phyloP scores from a whole-genome alignment of 2,888 invertebrate species.

The Lepidocyrtoides sp. region DNA sequence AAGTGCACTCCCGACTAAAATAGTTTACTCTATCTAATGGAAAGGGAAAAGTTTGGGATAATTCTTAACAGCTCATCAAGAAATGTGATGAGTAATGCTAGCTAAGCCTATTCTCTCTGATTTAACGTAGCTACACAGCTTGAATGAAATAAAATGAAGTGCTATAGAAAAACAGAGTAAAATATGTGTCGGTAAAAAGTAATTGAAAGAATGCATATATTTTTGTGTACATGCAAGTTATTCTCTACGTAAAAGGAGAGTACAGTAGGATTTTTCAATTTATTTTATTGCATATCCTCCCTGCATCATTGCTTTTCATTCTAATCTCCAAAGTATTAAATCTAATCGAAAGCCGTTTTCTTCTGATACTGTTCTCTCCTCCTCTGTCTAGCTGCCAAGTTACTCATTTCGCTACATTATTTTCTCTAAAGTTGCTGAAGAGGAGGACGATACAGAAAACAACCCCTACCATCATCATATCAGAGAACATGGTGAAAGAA shows the following conservation, averaged over 20 bases:
- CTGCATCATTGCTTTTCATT: slow-evolving; percentile 31
- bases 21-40: too few species aligned
- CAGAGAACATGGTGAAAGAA: slow-evolving; percentile 23
- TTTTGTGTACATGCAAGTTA: background rate
- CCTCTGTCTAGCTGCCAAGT: slow-evolving; percentile 39
- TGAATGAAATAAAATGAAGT: background rate
- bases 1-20: too few species aligned
- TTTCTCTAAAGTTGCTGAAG: background rate
- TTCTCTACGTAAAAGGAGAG: background rate
- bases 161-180: background rate
- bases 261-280: slow-evolving; percentile 74
- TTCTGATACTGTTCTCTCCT: slow-evolving; percentile 9
- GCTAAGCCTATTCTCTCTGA: too few species aligned
- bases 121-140: too few species aligned
- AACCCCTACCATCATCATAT: background rate
- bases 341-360: slow-evolving; percentile 28
- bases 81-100: background rate
- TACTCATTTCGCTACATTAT: slow-evolving; percentile 17
- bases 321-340: slow-evolving; percentile 50
- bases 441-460: background rate
- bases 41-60: background rate
- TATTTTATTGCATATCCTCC: slow-evolving; percentile 70
- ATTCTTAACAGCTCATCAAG: background rate
- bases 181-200: too few species aligned
- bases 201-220: too few species aligned